These are phyloP conservation scores for Oryzaephilus surinamensis DNA, from an alignment of 1,140 invertebrate genomes.

Conservation along the genomic window DNA sequence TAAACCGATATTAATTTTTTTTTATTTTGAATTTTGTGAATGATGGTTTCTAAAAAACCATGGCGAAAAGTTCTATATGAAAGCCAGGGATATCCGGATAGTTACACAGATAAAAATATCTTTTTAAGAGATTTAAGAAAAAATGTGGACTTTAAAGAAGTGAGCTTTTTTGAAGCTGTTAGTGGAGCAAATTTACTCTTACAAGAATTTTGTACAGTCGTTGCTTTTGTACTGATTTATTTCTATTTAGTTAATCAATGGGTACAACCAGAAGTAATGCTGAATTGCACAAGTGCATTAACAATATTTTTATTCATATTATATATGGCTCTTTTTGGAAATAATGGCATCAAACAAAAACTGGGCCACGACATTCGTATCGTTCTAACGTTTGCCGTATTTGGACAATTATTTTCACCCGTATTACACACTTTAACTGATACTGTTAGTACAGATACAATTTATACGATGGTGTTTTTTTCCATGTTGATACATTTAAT, in stretches of 20 bases:
- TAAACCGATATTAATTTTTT: too few relatives aligned
- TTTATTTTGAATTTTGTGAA: too few relatives aligned
- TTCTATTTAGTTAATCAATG: conserved; percentile 59
- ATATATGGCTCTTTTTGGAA: conserved; percentile 38
- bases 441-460: conserved; percentile 93
- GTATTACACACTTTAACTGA: conserved; percentile 90
- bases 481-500: conserved; percentile 82
- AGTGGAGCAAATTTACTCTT: conserved; percentile 60
- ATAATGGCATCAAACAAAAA: conserved; percentile 8
- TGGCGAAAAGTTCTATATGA: conserved; percentile 89
- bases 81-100: conserved; percentile 76
- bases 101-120: conserved; percentile 72
- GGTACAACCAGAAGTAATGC: conserved; percentile 49
- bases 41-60: conserved; percentile 7
- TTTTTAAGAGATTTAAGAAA: conserved; percentile 79
- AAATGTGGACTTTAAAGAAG: conserved; percentile 67
- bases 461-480: conserved; percentile 80
- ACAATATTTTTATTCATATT: conserved; percentile 46
- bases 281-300: conserved; percentile 42
- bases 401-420: conserved; percentile 79
- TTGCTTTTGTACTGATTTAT: conserved; percentile 65
- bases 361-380: conserved; percentile 41
- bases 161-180: conserved; percentile 57
- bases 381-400: conserved; percentile 65
- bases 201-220: conserved; percentile 63